Evolutionary conservation across 2,797 vertebrate genomes (phyloP).

Genomic region (Pachyuromys duprasi): DNA sequence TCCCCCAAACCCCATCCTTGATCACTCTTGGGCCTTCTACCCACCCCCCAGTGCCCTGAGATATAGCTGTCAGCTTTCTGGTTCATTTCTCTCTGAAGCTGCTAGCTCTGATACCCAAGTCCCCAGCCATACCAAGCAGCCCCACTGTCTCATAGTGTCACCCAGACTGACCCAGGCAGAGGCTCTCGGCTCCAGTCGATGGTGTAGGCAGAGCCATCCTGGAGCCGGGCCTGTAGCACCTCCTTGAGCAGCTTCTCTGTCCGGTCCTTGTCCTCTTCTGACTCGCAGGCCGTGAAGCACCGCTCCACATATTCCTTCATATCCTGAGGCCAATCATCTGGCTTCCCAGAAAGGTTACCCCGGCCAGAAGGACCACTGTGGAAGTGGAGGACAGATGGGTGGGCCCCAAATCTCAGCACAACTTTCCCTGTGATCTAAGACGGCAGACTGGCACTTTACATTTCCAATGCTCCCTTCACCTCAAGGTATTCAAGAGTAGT

Average conservation of each 20-base stretch:
- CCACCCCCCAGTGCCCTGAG: neutral
- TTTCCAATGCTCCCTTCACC: fast-evolving
- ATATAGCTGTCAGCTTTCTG: neutral
- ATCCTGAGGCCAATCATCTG: conserved; percentile 95
- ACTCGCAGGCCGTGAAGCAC: conserved; percentile 96
- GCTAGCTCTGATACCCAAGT: neutral
- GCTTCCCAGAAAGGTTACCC: conserved; percentile 85
- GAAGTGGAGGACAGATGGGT: fast-evolving
- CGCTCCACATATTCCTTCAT: conserved; percentile 98
- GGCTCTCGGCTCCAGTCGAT: conserved; percentile 96
- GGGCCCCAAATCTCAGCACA: neutral
- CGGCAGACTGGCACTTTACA: fast-evolving
- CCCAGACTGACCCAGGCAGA: conserved; percentile 92
- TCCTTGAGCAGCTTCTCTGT: conserved; percentile 96
- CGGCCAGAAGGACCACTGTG: neutral
- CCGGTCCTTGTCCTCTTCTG: conserved; percentile 95
- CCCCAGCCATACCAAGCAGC: neutral
- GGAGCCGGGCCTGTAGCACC: conserved; percentile 93
- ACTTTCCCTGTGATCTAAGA: fast-evolving
- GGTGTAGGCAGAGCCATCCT: conserved; percentile 95
- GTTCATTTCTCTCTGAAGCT: neutral
- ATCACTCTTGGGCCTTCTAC: no score
- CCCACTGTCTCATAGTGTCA: fast-evolving
- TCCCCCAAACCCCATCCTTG: neutral
- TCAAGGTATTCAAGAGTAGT: fast-evolving